These are phyloP conservation scores for Gobio occitaniae DNA, from an alignment of 2,797 vertebrate species.

Conservation along the genomic window DNA sequence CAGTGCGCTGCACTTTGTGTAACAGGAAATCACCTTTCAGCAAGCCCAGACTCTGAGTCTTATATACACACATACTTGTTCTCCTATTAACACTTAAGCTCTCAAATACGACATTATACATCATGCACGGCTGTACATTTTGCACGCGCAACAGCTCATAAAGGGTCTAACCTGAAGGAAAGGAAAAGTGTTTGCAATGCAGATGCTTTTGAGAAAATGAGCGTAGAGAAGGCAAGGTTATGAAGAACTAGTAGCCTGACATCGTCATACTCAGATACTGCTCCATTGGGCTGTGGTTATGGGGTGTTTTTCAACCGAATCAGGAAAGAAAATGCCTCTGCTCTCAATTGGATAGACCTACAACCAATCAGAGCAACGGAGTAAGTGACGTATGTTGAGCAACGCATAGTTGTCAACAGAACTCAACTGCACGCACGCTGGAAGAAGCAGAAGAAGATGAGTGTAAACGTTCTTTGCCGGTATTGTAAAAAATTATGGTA, in stretches of 20 bases:
- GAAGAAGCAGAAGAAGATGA: too few species aligned
- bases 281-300: too few species aligned
- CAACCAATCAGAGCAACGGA: too few species aligned
- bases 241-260: slow-evolving; percentile 26
- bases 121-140: neutral
- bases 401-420: too few species aligned
- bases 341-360: too few species aligned
- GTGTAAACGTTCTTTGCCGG: too few species aligned
- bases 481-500: too few species aligned
- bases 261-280: too few species aligned
- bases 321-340: too few species aligned
- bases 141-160: neutral
- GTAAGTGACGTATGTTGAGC: too few species aligned
- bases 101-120: slow-evolving; percentile 18
- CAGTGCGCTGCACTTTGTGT: slow-evolving; percentile 16
- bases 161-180: slow-evolving; percentile 33
- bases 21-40: slow-evolving; percentile 46
- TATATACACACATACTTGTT: slow-evolving; percentile 26
- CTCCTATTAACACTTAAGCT: slow-evolving; percentile 12
- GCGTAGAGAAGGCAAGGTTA: slow-evolving; percentile 11
- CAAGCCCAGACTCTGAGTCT: slow-evolving; percentile 31
- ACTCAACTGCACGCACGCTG: too few species aligned
- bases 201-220: slow-evolving; percentile 7
- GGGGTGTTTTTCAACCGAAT: too few species aligned
- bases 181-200: slow-evolving; percentile 17